Evolutionary conservation across 2,888 invertebrate species (phyloP).

Genomic region (Hypercompe scribonia): DNA sequence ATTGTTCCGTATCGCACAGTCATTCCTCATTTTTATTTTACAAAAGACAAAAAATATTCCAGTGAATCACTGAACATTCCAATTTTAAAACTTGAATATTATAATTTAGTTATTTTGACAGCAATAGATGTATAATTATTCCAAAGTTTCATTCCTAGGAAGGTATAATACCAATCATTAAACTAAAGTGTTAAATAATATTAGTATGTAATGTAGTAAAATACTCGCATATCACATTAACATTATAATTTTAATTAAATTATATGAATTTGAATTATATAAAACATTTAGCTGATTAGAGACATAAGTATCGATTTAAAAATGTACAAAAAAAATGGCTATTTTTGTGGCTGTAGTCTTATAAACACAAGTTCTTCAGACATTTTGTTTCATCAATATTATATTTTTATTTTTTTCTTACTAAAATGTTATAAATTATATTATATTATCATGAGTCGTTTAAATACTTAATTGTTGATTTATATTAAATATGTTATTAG

Average conservation of each 20-base stretch:
- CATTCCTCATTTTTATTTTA: slow-evolving; percentile 26
- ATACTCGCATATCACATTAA: slow-evolving; percentile 66
- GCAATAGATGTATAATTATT: slow-evolving; percentile 25
- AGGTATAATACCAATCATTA: slow-evolving; percentile 19
- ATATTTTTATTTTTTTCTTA: not conserved
- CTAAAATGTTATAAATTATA: not conserved
- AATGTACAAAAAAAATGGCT: slow-evolving; percentile 59
- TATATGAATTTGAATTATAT: slow-evolving; percentile 52
- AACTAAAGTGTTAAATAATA: slow-evolving; percentile 29
- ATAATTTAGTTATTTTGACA: slow-evolving; percentile 20
- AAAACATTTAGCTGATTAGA: slow-evolving; percentile 47
- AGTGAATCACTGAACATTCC: slow-evolving; percentile 11
- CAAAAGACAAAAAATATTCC: slow-evolving; percentile 20
- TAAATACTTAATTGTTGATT: not conserved
- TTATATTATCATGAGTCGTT: not conserved
- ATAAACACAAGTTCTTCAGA: slow-evolving; percentile 24
- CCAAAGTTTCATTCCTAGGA: slow-evolving; percentile 36
- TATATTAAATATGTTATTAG: not conserved
- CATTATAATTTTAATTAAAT: slow-evolving; percentile 36
- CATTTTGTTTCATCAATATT: not conserved
- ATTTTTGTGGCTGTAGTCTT: slow-evolving; percentile 58
- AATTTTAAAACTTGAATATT: slow-evolving; percentile 12
- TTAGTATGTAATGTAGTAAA: slow-evolving; percentile 49
- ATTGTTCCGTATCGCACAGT: slow-evolving; percentile 1
- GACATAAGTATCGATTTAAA: slow-evolving; percentile 38